Evolutionary conservation across 2,888 invertebrate species (phyloP).

Genomic region (Pharmacophagus antenor): DNA sequence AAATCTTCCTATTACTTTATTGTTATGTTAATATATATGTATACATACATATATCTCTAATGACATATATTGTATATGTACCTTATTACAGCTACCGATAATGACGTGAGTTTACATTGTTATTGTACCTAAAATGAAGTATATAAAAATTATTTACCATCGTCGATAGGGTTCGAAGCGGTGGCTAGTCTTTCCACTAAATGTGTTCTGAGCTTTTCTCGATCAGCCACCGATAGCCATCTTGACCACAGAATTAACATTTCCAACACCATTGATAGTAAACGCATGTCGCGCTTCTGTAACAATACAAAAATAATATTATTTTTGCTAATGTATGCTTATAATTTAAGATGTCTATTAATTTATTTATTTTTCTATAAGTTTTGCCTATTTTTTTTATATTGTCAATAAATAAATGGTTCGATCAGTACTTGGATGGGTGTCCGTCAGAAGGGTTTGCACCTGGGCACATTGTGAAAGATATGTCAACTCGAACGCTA

Average conservation of each 20-base stretch:
- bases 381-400: too few species aligned
- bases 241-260: constrained; percentile 65
- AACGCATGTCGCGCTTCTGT: constrained; percentile 50
- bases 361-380: not conserved
- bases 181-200: constrained; percentile 54
- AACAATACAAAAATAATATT: not conserved
- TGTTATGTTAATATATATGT: too few species aligned
- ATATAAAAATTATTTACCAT: too few species aligned
- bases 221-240: constrained; percentile 40
- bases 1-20: too few species aligned
- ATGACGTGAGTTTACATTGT: not conserved
- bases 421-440: not conserved
- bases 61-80: too few species aligned
- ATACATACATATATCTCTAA: too few species aligned
- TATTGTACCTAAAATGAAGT: not conserved
- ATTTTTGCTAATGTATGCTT: not conserved
- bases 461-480: not conserved
- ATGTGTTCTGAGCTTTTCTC: constrained; percentile 49
- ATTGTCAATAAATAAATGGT: too few species aligned
- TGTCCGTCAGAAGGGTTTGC: not conserved
- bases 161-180: constrained; percentile 37
- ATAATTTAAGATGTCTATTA: too few species aligned
- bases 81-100: not conserved
- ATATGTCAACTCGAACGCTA: not conserved
- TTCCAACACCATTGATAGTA: constrained; percentile 65